phyloP scores from a whole-genome alignment of 2,888 invertebrate genomes.

The Nemotelus pantherinus region DNA sequence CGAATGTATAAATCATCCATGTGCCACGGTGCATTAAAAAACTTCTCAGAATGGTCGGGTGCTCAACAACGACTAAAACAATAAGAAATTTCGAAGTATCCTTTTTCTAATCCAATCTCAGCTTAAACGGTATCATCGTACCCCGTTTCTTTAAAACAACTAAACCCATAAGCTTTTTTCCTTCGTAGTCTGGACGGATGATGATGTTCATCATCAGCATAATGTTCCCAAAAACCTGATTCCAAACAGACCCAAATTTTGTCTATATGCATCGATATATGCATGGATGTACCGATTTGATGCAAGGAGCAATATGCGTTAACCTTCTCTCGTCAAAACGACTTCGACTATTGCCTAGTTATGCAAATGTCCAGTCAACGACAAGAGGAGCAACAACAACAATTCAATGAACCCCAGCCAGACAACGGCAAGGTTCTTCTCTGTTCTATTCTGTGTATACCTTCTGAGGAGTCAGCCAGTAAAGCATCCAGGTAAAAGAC shows the following conservation, averaged over 20 bases:
- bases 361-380: conserved; percentile 9
- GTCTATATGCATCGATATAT: neutral
- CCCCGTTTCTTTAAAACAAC: too few relatives aligned
- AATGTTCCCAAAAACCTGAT: conserved; percentile 25
- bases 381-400: neutral
- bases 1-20: too few relatives aligned
- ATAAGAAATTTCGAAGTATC: too few relatives aligned
- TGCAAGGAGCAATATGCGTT: neutral
- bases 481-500: conserved; percentile 25
- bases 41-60: too few relatives aligned
- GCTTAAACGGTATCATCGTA: too few relatives aligned
- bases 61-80: too few relatives aligned
- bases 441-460: too few relatives aligned
- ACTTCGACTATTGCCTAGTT: conserved; percentile 3
- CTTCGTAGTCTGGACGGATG: neutral
- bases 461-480: neutral
- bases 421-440: too few relatives aligned
- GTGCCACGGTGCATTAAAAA: too few relatives aligned
- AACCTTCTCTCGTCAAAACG: too few relatives aligned
- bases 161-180: neutral
- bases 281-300: neutral
- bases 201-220: neutral
- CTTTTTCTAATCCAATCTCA: too few relatives aligned
- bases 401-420: neutral
- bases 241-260: neutral